Evolutionary conservation across 2,888 invertebrate species (phyloP).

Genomic region (Ecliptopera silaceata): DNA sequence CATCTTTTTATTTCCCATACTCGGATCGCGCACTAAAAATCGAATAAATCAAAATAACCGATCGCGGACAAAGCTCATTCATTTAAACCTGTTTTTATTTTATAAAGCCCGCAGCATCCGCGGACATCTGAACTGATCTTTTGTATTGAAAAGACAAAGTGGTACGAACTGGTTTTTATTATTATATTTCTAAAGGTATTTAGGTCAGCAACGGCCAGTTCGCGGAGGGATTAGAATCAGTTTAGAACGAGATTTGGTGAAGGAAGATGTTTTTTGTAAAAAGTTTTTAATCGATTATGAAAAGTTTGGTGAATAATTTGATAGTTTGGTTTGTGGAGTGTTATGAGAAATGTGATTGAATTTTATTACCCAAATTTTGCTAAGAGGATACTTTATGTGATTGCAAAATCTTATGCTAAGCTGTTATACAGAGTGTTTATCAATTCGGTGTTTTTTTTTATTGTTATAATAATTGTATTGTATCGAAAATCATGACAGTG

Average conservation of each 20-base stretch:
- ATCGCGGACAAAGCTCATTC: slow-evolving; percentile 77
- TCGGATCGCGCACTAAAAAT: slow-evolving; percentile 73
- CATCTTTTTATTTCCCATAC: slow-evolving; percentile 73
- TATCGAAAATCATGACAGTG: no score
- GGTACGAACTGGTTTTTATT: slow-evolving; percentile 70
- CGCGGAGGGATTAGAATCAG: slow-evolving; percentile 51
- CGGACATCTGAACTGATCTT: slow-evolving; percentile 70
- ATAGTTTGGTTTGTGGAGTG: no score
- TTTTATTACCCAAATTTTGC: no score
- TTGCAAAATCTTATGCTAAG: no score
- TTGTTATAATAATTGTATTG: no score
- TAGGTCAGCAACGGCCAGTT: slow-evolving; percentile 75
- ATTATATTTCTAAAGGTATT: slow-evolving; percentile 53
- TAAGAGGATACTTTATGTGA: no score
- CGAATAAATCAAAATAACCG: slow-evolving; percentile 82
- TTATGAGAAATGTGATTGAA: neutral
- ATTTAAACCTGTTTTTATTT: slow-evolving; percentile 70
- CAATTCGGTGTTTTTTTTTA: no score
- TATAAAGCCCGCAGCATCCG: slow-evolving; percentile 73
- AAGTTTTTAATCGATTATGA: neutral
- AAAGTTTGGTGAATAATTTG: no score
- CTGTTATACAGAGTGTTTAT: no score
- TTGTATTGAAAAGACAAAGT: slow-evolving; percentile 74
- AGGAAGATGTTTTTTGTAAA: slow-evolving; percentile 20
- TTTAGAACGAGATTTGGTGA: slow-evolving; percentile 43